Base-by-base conservation (phyloP, 2,888 invertebrate species). In the Xestia rhomboidea region DNA sequence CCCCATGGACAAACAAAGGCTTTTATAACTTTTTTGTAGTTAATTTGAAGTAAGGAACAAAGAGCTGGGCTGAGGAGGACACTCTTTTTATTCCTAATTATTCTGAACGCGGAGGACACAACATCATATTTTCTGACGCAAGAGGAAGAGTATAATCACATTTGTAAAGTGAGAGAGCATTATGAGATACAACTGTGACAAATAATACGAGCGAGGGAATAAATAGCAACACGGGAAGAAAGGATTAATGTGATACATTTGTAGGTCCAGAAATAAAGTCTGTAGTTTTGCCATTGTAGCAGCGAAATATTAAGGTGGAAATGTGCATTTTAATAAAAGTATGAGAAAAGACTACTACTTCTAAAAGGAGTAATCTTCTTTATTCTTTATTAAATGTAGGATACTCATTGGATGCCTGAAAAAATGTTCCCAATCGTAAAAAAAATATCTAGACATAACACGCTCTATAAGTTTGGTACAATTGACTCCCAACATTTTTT, bases 11-110 rank as follows among this genome's bases (percentile, higher is more conserved):
- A 88, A 89, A 91, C 89, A 91, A 92, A 85, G 83, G 86, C 79
- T 87, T 90, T 90, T 88, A 86, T 81, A 89, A 89, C 87, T 89
- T 91, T 90, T 89, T 89, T 78, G 88, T 86, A 88, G 90, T 91
- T 89, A 87, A 90, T 90, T 92, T 89, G 83, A 89, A 88, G 88
- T 83, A 75, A 76, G 68, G 76, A 69, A 89, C 88, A 90, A 90
- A 90, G 88, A 85, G 78, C 60, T 73, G 74, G 82, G 78, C 71
- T 51, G 68, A 67, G 68, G 68, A 70, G 18, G 66, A 38, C 69
- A 79, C 79, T 85, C 77, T 83, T 66, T 85, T 84, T 85, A 81
- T 87, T 77, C 77, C 68, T 84, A 79, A 80, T 86, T 81, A 88
- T 83, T 62, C 79, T 79, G 70, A 81, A 34, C 81, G 79, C 73